These are phyloP conservation scores for Orchestia grillus DNA, from an alignment of 1,140 invertebrate species.

Conservation along the genomic window DNA sequence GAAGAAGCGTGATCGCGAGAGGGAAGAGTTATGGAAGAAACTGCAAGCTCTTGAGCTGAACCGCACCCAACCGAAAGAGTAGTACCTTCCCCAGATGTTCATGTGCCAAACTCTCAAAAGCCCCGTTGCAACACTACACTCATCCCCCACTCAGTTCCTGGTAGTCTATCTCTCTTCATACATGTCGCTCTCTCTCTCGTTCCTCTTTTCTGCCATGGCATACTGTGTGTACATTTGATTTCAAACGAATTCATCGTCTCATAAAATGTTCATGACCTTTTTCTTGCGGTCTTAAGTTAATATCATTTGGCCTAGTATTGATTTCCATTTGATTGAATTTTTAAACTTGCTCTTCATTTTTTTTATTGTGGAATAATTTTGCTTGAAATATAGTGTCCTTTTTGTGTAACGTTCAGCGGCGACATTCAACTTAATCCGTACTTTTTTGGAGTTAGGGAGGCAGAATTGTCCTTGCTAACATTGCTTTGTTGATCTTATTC, in stretches of 20 bases:
- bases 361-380: background rate
- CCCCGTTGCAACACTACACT: background rate
- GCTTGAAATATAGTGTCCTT: background rate
- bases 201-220: background rate
- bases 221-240: background rate
- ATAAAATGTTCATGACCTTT: background rate
- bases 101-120: slow-evolving; percentile 41
- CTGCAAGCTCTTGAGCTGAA: slow-evolving; percentile 73
- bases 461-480: background rate
- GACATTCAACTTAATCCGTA: background rate
- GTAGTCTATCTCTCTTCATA: background rate
- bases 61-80: slow-evolving; percentile 54
- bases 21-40: slow-evolving; percentile 94
- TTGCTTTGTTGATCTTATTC: background rate
- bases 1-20: slow-evolving; percentile 93
- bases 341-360: background rate
- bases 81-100: background rate
- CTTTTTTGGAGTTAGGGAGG: background rate
- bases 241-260: background rate
- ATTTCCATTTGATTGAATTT: background rate
- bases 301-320: background rate
- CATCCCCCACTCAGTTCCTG: background rate
- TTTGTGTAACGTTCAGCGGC: background rate
- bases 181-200: background rate
- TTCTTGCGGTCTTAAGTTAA: background rate